Evolutionary conservation across 53 echinoderm and acorn worm genomes (phyloP).

Genomic region (Echinarachnius parma): DNA sequence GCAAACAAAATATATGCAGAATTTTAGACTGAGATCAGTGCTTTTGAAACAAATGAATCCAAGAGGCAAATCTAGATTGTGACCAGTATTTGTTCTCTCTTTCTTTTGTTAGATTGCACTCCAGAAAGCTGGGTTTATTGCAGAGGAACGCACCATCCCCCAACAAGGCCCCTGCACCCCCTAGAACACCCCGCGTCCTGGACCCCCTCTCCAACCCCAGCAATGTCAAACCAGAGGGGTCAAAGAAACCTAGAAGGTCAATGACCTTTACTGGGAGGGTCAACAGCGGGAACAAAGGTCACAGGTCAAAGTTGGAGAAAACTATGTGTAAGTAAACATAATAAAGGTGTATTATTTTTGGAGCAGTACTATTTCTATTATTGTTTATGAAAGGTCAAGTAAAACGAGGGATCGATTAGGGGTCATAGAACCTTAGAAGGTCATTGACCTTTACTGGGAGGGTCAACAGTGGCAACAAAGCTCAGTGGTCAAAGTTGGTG

Average conservation of each 20-base stretch:
- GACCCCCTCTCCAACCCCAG: slow-evolving; percentile 28
- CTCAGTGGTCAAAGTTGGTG: too few relatives aligned
- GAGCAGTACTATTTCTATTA: too few relatives aligned
- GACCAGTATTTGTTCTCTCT: background rate
- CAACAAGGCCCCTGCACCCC: slow-evolving; percentile 52
- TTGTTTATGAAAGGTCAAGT: too few relatives aligned
- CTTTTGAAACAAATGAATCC: background rate
- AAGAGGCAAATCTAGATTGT: background rate
- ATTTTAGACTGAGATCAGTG: background rate
- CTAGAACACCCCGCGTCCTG: slow-evolving; percentile 63
- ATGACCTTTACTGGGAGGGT: slow-evolving; percentile 48
- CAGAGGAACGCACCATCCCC: slow-evolving; percentile 37
- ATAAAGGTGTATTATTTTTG: too few relatives aligned
- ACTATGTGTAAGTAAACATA: slow-evolving; percentile 71
- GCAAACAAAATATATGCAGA: too few relatives aligned
- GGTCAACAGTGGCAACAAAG: too few relatives aligned
- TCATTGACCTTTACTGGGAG: too few relatives aligned
- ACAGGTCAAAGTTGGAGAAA: slow-evolving; percentile 45
- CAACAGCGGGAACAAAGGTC: slow-evolving; percentile 10
- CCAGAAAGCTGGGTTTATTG: slow-evolving; percentile 50
- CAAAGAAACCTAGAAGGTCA: slow-evolving; percentile 36
- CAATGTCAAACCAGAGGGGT: slow-evolving; percentile 6
- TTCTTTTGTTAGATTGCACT: slow-evolving; percentile 28
- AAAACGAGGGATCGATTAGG: too few relatives aligned
- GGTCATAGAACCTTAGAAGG: too few relatives aligned